Evolutionary conservation across 2,888 invertebrate genomes (phyloP).

Genomic region (Himalopsyche japonica): DNA sequence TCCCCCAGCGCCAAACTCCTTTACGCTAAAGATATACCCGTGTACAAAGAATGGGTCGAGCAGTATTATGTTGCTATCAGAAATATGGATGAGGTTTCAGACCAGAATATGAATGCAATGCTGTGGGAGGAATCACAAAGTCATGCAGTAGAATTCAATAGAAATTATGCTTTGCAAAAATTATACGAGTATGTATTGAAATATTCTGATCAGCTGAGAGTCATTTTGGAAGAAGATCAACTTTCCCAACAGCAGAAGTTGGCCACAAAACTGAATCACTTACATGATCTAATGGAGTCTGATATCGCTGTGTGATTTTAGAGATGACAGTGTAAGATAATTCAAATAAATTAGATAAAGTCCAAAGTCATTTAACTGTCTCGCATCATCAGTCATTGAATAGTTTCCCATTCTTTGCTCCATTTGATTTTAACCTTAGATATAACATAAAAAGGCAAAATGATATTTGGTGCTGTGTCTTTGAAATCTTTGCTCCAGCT

Average conservation of each 20-base stretch:
- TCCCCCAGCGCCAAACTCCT: conserved; percentile 98
- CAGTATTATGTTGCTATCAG: conserved; percentile 93
- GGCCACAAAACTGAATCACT: conserved; percentile 95
- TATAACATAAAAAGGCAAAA: no score
- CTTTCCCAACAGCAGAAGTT: conserved; percentile 96
- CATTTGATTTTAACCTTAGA: no score
- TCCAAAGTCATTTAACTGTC: no score
- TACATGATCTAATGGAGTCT: conserved; percentile 90
- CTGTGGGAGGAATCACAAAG: conserved; percentile 96
- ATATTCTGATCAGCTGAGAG: conserved; percentile 96
- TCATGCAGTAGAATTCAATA: conserved; percentile 96
- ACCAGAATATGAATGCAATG: conserved; percentile 99
- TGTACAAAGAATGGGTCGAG: conserved; percentile 99
- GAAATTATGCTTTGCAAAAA: conserved; percentile 95
- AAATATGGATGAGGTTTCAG: conserved; percentile 96
- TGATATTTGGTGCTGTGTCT: no score
- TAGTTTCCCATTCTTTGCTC: no score
- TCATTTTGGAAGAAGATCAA: conserved; percentile 96
- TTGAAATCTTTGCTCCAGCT: no score
- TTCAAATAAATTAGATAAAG: no score
- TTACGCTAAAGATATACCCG: conserved; percentile 99
- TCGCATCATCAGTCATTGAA: no score
- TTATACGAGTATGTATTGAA: conserved; percentile 95
- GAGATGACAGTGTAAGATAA: no score
- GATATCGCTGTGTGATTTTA: conserved; percentile 73